Conservation (phyloP, 2,797 vertebrate species). For the Melanotaenia boesemani region DNA sequence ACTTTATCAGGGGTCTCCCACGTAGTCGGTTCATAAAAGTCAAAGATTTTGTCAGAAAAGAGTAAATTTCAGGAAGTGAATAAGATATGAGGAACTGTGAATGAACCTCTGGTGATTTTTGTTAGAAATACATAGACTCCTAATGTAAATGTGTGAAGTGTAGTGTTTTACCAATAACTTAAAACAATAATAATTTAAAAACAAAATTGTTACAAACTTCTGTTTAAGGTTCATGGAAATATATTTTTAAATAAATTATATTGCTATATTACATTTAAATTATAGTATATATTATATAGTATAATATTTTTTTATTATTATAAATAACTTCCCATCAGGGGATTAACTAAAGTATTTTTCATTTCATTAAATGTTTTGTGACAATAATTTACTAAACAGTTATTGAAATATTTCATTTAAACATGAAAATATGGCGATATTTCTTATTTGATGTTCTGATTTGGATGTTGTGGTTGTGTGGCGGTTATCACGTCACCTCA, state of each 20-base stretch:
- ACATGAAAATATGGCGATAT: too few relatives aligned
- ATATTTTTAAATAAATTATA: not conserved
- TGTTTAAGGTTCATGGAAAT: not conserved
- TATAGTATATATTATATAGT: not conserved
- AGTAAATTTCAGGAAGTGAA: constrained; percentile 12
- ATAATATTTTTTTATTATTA: not conserved
- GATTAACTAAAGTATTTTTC: too few relatives aligned
- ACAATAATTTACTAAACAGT: too few relatives aligned
- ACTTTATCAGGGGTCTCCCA: not conserved
- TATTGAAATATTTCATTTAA: not conserved
- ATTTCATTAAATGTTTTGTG: too few relatives aligned
- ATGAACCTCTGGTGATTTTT: not conserved
- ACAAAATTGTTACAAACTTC: not conserved
- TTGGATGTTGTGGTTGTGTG: too few relatives aligned
- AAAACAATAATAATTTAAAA: not conserved
- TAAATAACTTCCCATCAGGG: too few relatives aligned
- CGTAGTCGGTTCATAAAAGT: not conserved
- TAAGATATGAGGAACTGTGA: not conserved
- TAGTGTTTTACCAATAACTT: not conserved
- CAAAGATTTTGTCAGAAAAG: not conserved
- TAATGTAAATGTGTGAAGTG: too few relatives aligned
- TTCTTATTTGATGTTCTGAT: too few relatives aligned
- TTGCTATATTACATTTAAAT: not conserved
- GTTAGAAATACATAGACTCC: not conserved
- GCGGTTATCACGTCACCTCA: too few relatives aligned